Percentiles rank a stretch among this genome's conserved stretches.
Evolutionary conservation across 2,797 vertebrate species (phyloP).

Genomic region (Danio kyathit): DNA sequence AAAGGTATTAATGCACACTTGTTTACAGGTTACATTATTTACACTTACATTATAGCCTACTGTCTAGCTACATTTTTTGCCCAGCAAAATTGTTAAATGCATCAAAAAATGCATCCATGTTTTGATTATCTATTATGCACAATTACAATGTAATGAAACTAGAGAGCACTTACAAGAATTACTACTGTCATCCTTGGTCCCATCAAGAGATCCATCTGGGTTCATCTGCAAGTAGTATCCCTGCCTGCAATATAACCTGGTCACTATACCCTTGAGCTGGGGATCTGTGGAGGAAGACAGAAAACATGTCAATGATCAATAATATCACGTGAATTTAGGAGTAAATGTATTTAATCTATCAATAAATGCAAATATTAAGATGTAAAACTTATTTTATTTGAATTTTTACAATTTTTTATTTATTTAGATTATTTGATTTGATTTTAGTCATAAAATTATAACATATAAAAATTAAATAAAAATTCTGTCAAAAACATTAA

Average conservation of each 20-base stretch:
- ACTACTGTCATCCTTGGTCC: slow-evolving; percentile 99
- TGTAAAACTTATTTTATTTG: no score
- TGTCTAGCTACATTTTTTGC: no score
- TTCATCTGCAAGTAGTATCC: slow-evolving; percentile 99
- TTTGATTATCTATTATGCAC: not conserved
- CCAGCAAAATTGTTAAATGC: no score
- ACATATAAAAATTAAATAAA: no score
- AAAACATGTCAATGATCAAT: slow-evolving; percentile 21
- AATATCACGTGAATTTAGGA: not conserved
- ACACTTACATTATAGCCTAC: no score
- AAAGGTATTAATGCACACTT: slow-evolving; percentile 24
- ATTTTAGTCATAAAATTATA: no score
- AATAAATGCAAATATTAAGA: not conserved
- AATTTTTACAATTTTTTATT: no score
- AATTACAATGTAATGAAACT: not conserved
- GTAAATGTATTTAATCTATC: not conserved
- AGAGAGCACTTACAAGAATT: slow-evolving; percentile 90
- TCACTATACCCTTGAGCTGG: slow-evolving; percentile 99
- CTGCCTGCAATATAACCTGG: slow-evolving; percentile 99
- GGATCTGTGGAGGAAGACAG: slow-evolving; percentile 88
- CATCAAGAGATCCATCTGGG: slow-evolving; percentile 99
- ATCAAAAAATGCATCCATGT: not conserved
- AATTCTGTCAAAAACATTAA: no score
- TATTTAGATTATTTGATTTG: no score
- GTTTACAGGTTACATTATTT: not conserved